Conservation (phyloP, 2,888 invertebrate species). For the Chironomus tentans region DNA sequence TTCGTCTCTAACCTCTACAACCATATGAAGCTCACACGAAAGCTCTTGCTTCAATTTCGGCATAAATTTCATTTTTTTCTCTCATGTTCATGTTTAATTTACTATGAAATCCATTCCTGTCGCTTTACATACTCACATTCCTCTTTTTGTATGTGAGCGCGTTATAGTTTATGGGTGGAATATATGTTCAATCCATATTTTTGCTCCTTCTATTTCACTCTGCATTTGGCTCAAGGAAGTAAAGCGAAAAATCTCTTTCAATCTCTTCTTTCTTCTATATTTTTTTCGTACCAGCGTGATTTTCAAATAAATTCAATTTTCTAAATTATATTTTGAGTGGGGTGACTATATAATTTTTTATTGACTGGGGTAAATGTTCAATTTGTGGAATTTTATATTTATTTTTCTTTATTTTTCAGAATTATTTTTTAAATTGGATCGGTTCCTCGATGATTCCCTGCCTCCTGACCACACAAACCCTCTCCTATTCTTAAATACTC, state of each 20-base stretch:
- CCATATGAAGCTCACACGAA: not conserved
- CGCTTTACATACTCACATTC: not conserved
- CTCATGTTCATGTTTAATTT: not conserved
- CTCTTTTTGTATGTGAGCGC: not conserved
- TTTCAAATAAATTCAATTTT: slow-evolving; percentile 1
- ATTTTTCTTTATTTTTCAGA: no score
- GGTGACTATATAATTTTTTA: no score
- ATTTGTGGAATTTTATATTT: no score
- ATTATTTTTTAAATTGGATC: no score
- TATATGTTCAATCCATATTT: not conserved
- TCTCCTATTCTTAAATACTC: no score
- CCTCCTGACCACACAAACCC: no score
- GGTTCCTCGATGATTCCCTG: no score
- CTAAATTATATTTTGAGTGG: not conserved
- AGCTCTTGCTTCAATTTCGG: not conserved
- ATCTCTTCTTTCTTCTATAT: no score
- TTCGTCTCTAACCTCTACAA: not conserved
- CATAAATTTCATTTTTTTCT: not conserved
- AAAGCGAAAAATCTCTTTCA: not conserved
- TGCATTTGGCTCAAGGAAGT: not conserved
- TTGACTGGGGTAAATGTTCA: no score
- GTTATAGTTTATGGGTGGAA: not conserved
- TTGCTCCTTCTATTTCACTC: not conserved
- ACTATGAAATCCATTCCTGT: not conserved
- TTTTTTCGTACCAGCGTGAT: not conserved